Evolutionary conservation across 2,888 invertebrate genomes (phyloP), one percentile per base, ranked within the genome.

Genomic region (Ophraella communa): DNA sequence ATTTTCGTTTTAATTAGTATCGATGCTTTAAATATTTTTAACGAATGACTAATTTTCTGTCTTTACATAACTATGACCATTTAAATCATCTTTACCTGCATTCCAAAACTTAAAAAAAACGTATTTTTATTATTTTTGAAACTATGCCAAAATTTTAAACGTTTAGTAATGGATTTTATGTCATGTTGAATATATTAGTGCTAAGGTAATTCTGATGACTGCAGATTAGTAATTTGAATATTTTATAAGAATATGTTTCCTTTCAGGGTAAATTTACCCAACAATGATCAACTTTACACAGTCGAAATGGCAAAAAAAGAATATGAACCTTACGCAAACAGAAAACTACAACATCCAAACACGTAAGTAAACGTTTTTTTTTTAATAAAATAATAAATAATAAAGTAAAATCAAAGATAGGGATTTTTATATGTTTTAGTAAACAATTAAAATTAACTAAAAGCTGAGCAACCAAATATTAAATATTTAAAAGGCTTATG

Each of bases 321-420:
- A 27, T 76, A 76, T 53, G 64, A 75, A 58, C 75, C 75, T 0
- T 73, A 75, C 53, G 75, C 75, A 33, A 72, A 76, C 54, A 65
- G 76, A 54, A 65, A 69, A 54, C 42, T 75, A 14, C 72, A 75
- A 42, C 74, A 76, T 59, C 74, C 75, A 2, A 76, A 76, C 60
- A 71, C 75, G 76, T 76, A 68, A 75, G 74, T 68, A 58, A 17
- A 17, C 27, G 7, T 20, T 35, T 53, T n/a, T 4, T n/a, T n/a
- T n/a, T n/a, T n/a, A n/a, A n/a, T n/a, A n/a, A n/a, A n/a, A n/a
- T n/a, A n/a, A n/a, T n/a, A n/a, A n/a, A n/a, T n/a, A n/a, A n/a
- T n/a, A n/a, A n/a, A n/a, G n/a, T n/a, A n/a, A n/a, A n/a, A n/a
- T n/a, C n/a, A n/a, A n/a, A n/a, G n/a, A n/a, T n/a, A n/a, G n/a